phyloP scores from a whole-genome alignment of 2,797 vertebrate genomes.

The Lacerta bilineata region DNA sequence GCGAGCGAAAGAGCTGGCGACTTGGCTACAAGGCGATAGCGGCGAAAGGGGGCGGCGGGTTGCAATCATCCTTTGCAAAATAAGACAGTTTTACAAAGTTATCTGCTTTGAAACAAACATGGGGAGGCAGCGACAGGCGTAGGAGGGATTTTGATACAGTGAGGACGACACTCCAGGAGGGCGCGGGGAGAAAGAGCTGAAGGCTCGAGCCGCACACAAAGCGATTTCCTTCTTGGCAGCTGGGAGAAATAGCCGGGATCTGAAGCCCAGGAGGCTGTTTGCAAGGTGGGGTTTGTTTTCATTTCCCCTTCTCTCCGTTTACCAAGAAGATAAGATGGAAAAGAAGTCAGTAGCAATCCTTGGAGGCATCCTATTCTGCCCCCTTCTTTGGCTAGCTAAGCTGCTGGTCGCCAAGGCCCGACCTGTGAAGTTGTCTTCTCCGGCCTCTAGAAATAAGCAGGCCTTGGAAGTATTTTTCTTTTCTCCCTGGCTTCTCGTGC shows the following conservation, averaged over 20 bases:
- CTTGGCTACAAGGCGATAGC: background rate
- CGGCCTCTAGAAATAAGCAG: conserved; percentile 20
- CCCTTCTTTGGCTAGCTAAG: background rate
- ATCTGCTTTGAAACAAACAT: background rate
- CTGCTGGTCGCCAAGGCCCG: background rate
- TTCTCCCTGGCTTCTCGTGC: conserved; percentile 11
- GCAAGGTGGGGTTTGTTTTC: background rate
- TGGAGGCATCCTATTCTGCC: background rate
- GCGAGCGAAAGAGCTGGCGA: background rate
- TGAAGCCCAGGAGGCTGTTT: too few species aligned
- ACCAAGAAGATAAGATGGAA: background rate
- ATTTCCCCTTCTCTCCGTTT: too few species aligned
- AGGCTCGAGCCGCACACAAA: background rate
- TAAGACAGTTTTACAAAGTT: background rate
- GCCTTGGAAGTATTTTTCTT: conserved; percentile 41
- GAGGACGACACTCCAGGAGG: background rate
- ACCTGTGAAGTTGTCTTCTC: background rate
- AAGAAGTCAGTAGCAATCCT: background rate
- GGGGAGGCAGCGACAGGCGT: background rate
- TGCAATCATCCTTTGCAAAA: background rate
- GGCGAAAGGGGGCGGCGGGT: background rate
- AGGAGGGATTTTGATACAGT: background rate
- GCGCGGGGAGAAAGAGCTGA: background rate
- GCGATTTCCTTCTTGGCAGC: background rate
- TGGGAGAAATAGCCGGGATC: background rate